A percentile compares a stretch with the other conserved stretches of the same genome.
phyloP scores from a whole-genome alignment of 2,888 invertebrate species.

The Nomada hirtipes region DNA sequence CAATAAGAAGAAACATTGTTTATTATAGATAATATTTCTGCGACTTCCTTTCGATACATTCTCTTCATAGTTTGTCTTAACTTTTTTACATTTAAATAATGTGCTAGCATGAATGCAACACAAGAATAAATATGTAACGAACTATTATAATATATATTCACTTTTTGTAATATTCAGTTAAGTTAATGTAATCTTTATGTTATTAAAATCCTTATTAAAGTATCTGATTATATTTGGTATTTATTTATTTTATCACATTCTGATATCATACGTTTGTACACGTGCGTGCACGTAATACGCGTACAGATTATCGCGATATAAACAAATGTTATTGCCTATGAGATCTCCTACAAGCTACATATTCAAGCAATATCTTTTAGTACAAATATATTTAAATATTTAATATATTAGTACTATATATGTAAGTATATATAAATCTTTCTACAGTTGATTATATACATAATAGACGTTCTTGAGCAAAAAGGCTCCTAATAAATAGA shows the following conservation, averaged over 20 bases:
- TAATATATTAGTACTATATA: constrained; percentile 75
- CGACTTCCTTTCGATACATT: neutral
- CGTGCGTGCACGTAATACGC: neutral
- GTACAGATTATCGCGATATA: constrained; percentile 62
- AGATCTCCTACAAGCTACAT: constrained; percentile 66
- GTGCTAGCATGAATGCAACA: neutral
- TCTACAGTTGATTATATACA: constrained; percentile 74
- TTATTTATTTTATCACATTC: constrained; percentile 68
- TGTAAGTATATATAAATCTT: constrained; percentile 64
- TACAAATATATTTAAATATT: constrained; percentile 75
- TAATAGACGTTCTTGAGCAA: constrained; percentile 70
- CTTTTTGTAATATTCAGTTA: constrained; percentile 16
- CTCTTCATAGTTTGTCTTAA: neutral
- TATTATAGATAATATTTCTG: neutral
- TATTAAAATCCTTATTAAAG: constrained; percentile 49
- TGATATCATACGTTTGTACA: constrained; percentile 51
- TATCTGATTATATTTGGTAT: constrained; percentile 61
- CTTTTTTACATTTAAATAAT: neutral
- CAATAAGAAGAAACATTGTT: neutral
- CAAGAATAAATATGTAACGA: neutral
- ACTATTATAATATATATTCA: constrained; percentile 6
- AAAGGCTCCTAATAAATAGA: constrained; percentile 71
- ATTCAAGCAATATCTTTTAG: constrained; percentile 66
- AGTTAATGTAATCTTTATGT: constrained; percentile 27
- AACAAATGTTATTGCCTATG: constrained; percentile 72